These are phyloP conservation scores for Heliocidaris tuberculata DNA, from an alignment of 35 echinoderm and acorn worm species.

Conservation along the genomic window DNA sequence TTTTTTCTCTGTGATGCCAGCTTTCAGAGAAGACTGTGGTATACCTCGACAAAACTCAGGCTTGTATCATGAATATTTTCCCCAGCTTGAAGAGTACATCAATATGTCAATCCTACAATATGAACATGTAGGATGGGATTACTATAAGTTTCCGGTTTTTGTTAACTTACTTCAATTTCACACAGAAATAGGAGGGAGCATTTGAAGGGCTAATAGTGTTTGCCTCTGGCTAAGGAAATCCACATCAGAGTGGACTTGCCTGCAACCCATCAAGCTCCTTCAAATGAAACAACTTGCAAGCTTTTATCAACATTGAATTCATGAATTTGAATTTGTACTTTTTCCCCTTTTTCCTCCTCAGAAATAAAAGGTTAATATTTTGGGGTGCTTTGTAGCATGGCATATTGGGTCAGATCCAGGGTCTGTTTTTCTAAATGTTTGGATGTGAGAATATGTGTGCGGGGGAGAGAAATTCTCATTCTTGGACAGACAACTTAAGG, in stretches of 20 bases:
- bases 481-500: too few species aligned
- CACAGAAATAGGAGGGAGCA: not conserved
- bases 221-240: slow-evolving; percentile 8
- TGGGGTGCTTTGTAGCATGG: not conserved
- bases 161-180: not conserved
- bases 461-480: too few species aligned
- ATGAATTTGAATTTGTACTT: not conserved
- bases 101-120: not conserved
- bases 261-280: not conserved
- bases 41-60: too few species aligned
- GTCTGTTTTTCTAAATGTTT: not conserved
- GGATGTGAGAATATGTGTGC: too few species aligned
- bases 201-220: not conserved
- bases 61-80: too few species aligned
- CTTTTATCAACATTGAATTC: not conserved
- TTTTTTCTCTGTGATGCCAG: too few species aligned
- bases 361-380: not conserved
- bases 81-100: not conserved
- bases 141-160: not conserved
- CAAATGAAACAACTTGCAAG: not conserved
- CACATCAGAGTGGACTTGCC: not conserved
- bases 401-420: not conserved
- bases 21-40: too few species aligned
- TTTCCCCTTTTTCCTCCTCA: not conserved
- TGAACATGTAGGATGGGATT: not conserved